Evolutionary conservation across 37 sponge, comb jelly and placozoan species (phyloP).

Genomic region (Hormiphora californensis): DNA sequence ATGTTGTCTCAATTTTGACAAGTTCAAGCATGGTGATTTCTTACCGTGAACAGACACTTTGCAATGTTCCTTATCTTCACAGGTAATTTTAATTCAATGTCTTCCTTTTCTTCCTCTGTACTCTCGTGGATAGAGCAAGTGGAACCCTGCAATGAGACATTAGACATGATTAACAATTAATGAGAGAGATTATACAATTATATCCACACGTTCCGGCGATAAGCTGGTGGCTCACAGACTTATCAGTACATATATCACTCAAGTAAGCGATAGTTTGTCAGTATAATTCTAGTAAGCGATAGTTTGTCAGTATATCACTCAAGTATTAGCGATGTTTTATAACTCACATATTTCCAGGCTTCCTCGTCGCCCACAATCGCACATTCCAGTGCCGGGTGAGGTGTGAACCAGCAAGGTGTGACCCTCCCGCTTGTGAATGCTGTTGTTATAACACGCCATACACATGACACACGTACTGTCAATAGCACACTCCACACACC

Average conservation of each 20-base stretch:
- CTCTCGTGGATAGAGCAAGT: conserved; percentile 15
- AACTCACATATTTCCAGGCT: conserved; percentile 54
- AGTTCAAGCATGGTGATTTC: no score
- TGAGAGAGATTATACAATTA: no score
- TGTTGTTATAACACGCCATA: conserved; percentile 25
- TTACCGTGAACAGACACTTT: neutral
- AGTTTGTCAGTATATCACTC: no score
- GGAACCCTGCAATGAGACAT: no score
- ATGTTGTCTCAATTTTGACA: no score
- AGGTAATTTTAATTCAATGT: neutral
- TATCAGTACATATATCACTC: no score
- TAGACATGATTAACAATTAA: no score
- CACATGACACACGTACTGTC: conserved; percentile 48
- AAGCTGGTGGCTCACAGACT: no score
- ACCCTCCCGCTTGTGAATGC: neutral
- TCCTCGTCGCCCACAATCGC: conserved; percentile 52
- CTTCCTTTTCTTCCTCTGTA: neutral
- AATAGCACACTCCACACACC: conserved; percentile 35
- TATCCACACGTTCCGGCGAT: no score
- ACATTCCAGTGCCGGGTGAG: conserved; percentile 30
- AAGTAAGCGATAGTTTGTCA: no score
- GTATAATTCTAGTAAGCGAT: no score
- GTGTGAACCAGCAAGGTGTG: conserved; percentile 35
- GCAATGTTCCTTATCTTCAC: neutral
- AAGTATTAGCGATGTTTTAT: no score